These are phyloP conservation scores for Tupiocoris notatus DNA, from an alignment of 2,888 invertebrate genomes.

Conservation along the genomic window DNA sequence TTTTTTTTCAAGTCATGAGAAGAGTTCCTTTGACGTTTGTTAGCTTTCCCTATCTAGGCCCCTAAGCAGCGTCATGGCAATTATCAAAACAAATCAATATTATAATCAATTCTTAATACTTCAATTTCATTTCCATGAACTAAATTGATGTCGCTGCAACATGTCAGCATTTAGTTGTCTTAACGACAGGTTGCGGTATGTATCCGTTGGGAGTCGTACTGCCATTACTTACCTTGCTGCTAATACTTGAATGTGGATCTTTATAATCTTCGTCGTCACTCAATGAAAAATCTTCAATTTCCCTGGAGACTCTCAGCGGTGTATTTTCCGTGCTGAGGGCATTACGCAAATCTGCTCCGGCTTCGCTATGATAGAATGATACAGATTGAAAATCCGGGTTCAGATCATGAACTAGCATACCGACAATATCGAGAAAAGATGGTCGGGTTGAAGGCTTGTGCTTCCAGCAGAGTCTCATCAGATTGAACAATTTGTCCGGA, in stretches of 20 bases:
- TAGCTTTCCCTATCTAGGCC: no score
- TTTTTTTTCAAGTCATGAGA: no score
- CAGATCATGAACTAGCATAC: conserved; percentile 67
- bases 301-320: conserved; percentile 50
- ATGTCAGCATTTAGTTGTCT: conserved; percentile 51
- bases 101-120: no score
- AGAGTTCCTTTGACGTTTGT: no score
- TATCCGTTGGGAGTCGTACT: conserved; percentile 51
- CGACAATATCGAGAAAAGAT: conserved; percentile 78
- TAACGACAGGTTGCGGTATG: conserved; percentile 48
- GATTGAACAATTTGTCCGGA: conserved; percentile 82
- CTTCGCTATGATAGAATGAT: conserved; percentile 65
- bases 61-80: no score
- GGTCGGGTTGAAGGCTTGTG: conserved; percentile 77
- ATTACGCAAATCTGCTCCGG: conserved; percentile 56
- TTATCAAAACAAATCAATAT: no score
- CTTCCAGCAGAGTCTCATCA: conserved; percentile 93
- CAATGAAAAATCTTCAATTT: conserved; percentile 52
- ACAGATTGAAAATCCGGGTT: conserved; percentile 59
- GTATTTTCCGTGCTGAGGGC: conserved; percentile 50
- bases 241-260: conserved; percentile 46
- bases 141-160: no score
- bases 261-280: conserved; percentile 50
- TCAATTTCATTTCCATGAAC: no score
- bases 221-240: conserved; percentile 51